Evolutionary conservation across 1,140 invertebrate genomes (phyloP).

Genomic region (Drosophila pectinifera): DNA sequence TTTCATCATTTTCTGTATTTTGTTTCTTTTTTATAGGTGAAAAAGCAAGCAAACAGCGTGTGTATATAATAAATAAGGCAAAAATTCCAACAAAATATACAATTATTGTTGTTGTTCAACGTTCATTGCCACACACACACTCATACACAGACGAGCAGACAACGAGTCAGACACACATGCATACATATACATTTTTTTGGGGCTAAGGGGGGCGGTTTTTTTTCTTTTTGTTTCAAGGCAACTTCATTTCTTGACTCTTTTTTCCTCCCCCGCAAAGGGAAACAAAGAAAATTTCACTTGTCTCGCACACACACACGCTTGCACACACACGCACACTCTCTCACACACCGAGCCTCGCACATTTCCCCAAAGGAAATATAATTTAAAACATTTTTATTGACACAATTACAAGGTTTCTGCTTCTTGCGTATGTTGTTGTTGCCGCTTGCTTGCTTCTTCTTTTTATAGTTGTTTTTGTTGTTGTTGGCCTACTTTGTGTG

Average conservation of each 20-base stretch:
- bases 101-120: constrained; percentile 60
- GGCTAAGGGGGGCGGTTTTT: constrained; percentile 33
- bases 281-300: constrained; percentile 82
- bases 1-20: constrained; percentile 24
- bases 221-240: constrained; percentile 67
- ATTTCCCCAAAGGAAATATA: constrained; percentile 64
- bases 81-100: constrained; percentile 68
- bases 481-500: constrained; percentile 79
- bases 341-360: constrained; percentile 1
- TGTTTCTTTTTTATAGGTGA: constrained; percentile 25
- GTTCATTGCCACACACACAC: constrained; percentile 70
- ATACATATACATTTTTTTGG: constrained; percentile 22
- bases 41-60: constrained; percentile 48
- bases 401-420: constrained; percentile 71
- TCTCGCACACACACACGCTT: constrained; percentile 37
- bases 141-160: constrained; percentile 28
- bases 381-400: constrained; percentile 77
- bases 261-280: constrained; percentile 54
- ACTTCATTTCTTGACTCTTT: constrained; percentile 75
- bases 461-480: constrained; percentile 64
- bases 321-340: constrained; percentile 5
- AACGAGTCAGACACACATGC: constrained; percentile 47
- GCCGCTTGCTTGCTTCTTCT: constrained; percentile 53
- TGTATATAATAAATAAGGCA: constrained; percentile 53
- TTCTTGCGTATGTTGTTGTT: constrained; percentile 55